These are phyloP conservation scores for Sphaerodactylus townsendi DNA, from an alignment of 2,113 vertebrate species.

Conservation along the genomic window DNA sequence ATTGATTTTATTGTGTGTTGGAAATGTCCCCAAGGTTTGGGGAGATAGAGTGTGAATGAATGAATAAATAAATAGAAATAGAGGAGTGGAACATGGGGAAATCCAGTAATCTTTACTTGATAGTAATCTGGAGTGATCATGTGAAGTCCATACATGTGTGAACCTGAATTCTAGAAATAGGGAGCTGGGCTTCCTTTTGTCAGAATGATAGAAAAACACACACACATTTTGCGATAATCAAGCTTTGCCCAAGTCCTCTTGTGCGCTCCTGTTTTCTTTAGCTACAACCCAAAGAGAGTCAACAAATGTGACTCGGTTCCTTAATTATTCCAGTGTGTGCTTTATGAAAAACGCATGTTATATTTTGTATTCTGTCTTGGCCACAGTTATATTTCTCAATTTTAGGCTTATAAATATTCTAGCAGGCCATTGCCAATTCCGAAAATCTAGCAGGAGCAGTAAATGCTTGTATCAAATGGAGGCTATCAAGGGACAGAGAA, in stretches of 20 bases:
- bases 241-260: neutral
- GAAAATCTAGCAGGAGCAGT: conserved; percentile 31
- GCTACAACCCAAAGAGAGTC: neutral
- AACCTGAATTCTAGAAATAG: neutral
- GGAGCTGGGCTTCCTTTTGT: neutral
- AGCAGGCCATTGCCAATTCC: conserved; percentile 32
- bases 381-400: conserved; percentile 39
- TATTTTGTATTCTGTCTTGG: conserved; percentile 41
- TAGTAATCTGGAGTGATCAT: neutral
- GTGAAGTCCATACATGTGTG: neutral
- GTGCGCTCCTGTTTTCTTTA: neutral
- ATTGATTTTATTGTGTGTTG: too few relatives aligned
- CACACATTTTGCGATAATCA: neutral
- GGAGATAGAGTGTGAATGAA: too few relatives aligned
- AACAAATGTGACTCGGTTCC: neutral
- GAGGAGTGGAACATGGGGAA: too few relatives aligned
- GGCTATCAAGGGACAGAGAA: conserved; percentile 36
- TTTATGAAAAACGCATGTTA: conserved; percentile 28
- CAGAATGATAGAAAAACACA: neutral
- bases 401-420: conserved; percentile 58
- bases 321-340: conserved; percentile 39
- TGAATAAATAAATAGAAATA: too few relatives aligned
- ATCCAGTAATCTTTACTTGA: too few relatives aligned
- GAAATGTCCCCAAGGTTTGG: too few relatives aligned
- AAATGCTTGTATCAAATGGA: conserved; percentile 55